These are phyloP conservation scores for Campoletis raptor DNA, from an alignment of 2,888 invertebrate species.

Conservation along the genomic window DNA sequence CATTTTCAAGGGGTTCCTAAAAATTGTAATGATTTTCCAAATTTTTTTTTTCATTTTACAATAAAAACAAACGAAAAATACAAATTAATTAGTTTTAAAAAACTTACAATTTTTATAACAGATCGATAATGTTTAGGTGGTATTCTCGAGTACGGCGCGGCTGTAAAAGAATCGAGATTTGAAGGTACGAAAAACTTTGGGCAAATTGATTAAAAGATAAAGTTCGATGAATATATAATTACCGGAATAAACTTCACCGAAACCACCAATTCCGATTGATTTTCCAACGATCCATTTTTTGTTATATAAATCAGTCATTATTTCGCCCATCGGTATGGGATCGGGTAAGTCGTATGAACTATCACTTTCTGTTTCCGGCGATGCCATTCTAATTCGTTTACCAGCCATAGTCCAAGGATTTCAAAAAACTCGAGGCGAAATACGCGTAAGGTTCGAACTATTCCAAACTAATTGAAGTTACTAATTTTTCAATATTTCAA, in stretches of 20 bases:
- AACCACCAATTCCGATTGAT: conserved; percentile 96
- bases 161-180: conserved; percentile 73
- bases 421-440: neutral
- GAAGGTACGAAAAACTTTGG: neutral
- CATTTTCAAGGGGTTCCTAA: conserved; percentile 96
- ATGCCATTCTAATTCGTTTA: conserved; percentile 58
- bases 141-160: conserved; percentile 85
- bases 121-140: conserved; percentile 87
- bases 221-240: conserved; percentile 83
- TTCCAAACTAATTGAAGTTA: neutral
- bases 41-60: neutral
- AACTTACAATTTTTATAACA: conserved; percentile 93
- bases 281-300: conserved; percentile 94
- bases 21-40: conserved; percentile 68
- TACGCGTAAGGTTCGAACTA: neutral
- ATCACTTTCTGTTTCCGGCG: conserved; percentile 79
- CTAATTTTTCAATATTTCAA: neutral
- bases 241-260: conserved; percentile 97
- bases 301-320: conserved; percentile 91
- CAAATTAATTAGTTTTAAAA: neutral
- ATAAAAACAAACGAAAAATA: conserved; percentile 22
- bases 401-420: conserved; percentile 50
- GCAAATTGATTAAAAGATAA: neutral
- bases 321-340: conserved; percentile 90
- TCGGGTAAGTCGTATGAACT: conserved; percentile 89